Conservation (phyloP, 2,797 vertebrate species). For the Lutjanus campechanus region DNA sequence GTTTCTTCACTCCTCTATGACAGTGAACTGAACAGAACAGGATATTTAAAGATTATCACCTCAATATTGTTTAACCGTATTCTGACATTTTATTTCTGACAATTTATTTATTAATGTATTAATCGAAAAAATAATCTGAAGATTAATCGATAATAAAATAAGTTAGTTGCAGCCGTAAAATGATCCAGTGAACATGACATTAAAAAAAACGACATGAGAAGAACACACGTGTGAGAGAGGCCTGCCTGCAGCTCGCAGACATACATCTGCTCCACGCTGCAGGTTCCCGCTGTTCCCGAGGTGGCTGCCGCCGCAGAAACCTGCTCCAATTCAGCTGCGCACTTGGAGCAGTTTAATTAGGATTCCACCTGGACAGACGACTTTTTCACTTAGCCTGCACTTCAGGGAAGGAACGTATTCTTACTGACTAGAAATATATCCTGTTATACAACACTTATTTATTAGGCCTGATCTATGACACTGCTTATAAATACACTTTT, state of each 20-base stretch:
- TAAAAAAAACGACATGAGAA: not conserved
- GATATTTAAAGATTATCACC: too few relatives aligned
- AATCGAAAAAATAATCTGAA: too few relatives aligned
- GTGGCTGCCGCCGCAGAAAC: conserved; percentile 62
- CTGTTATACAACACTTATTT: not conserved
- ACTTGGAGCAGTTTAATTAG: conserved; percentile 78
- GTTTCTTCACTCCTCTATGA: too few relatives aligned
- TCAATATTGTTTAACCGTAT: too few relatives aligned
- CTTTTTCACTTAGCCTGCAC: conserved; percentile 56
- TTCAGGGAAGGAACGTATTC: not conserved
- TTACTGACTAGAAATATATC: not conserved
- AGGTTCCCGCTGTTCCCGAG: conserved; percentile 73
- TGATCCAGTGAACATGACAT: not conserved
- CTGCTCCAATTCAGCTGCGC: conserved; percentile 17
- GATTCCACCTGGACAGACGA: conserved; percentile 74
- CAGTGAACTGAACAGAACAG: too few relatives aligned
- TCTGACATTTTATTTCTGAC: too few relatives aligned
- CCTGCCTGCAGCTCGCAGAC: not conserved
- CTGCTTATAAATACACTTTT: too few relatives aligned
- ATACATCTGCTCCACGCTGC: conserved; percentile 14
- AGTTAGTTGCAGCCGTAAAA: too few relatives aligned
- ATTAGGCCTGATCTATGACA: not conserved
- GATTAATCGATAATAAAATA: too few relatives aligned
- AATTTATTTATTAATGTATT: too few relatives aligned
- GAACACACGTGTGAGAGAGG: not conserved